These are phyloP conservation scores for Meloe dianella DNA, from an alignment of 2,888 invertebrate genomes.

Conservation along the genomic window DNA sequence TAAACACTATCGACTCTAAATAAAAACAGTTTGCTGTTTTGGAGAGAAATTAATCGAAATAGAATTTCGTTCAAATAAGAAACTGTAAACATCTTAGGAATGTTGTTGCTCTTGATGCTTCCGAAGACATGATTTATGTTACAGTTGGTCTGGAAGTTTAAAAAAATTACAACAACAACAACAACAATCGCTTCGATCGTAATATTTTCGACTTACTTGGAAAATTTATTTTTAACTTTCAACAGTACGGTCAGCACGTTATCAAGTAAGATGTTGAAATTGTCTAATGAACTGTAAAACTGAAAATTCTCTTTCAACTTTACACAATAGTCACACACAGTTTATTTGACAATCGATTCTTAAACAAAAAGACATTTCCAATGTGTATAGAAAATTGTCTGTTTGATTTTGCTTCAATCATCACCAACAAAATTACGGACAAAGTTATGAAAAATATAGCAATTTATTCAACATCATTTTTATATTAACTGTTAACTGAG, in stretches of 20 bases:
- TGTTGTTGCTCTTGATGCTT: not conserved
- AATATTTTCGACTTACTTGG: too few relatives aligned
- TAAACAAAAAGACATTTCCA: not conserved
- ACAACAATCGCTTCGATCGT: too few relatives aligned
- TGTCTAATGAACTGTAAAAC: conserved; percentile 7
- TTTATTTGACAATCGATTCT: not conserved
- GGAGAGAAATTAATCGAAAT: not conserved
- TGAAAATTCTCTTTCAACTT: not conserved
- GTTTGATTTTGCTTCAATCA: not conserved
- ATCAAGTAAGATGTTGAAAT: not conserved
- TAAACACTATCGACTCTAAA: not conserved
- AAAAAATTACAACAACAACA: too few relatives aligned
- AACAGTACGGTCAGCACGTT: not conserved
- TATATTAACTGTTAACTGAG: not conserved
- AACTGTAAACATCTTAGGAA: not conserved
- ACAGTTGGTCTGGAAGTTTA: not conserved
- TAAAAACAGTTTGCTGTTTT: not conserved
- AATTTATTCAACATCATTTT: conserved; percentile 1
- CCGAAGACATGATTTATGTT: not conserved
- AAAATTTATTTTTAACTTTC: not conserved
- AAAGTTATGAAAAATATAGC: not conserved
- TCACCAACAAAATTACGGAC: not conserved
- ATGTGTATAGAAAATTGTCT: not conserved
- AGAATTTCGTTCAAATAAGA: not conserved
- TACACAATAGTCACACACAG: conserved; percentile 7